Percentiles rank a stretch among this genome's conserved stretches.
These are phyloP conservation scores for Pimpla rufipes DNA, from an alignment of 2,888 invertebrate species.

Conservation along the genomic window DNA sequence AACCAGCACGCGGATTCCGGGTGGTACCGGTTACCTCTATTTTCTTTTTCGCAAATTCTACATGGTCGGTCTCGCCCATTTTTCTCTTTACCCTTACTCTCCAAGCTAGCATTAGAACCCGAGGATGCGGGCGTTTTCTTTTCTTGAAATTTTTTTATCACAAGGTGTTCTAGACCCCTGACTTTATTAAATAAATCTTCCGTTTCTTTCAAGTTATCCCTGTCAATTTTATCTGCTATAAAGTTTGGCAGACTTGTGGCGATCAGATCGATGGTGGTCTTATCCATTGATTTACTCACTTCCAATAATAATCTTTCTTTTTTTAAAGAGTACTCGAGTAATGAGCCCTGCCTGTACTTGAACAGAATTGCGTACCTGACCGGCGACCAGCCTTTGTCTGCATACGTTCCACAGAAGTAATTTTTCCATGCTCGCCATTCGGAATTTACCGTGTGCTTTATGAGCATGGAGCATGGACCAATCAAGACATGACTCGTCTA, in stretches of 20 bases:
- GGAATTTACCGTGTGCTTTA: slow-evolving; percentile 20
- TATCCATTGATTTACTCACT: slow-evolving; percentile 29
- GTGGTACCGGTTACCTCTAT: slow-evolving; percentile 66
- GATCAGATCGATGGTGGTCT: slow-evolving; percentile 18
- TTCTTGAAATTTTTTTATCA: slow-evolving; percentile 8
- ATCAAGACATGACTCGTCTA: slow-evolving; percentile 4
- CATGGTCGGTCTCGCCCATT: slow-evolving; percentile 39
- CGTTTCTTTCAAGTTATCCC: slow-evolving; percentile 71
- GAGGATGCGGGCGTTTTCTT: background rate
- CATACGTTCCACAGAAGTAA: slow-evolving; percentile 21
- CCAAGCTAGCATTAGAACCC: background rate
- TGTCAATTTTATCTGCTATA: slow-evolving; percentile 73
- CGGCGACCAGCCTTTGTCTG: slow-evolving; percentile 28
- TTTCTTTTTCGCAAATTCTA: slow-evolving; percentile 42
- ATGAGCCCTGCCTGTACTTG: slow-evolving; percentile 7
- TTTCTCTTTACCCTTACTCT: slow-evolving; percentile 38
- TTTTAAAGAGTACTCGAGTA: slow-evolving; percentile 31
- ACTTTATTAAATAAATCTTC: slow-evolving; percentile 75
- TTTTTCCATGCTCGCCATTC: slow-evolving; percentile 19
- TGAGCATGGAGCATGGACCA: slow-evolving; percentile 40
- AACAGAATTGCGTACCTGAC: slow-evolving; percentile 30
- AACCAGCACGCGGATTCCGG: slow-evolving; percentile 68
- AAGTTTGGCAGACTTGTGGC: slow-evolving; percentile 71
- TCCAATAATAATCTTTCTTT: slow-evolving; percentile 37
- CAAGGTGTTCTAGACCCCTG: slow-evolving; percentile 73